Evolutionary conservation across 2,797 vertebrate genomes (phyloP).

Genomic region (Hippocampus kuda): DNA sequence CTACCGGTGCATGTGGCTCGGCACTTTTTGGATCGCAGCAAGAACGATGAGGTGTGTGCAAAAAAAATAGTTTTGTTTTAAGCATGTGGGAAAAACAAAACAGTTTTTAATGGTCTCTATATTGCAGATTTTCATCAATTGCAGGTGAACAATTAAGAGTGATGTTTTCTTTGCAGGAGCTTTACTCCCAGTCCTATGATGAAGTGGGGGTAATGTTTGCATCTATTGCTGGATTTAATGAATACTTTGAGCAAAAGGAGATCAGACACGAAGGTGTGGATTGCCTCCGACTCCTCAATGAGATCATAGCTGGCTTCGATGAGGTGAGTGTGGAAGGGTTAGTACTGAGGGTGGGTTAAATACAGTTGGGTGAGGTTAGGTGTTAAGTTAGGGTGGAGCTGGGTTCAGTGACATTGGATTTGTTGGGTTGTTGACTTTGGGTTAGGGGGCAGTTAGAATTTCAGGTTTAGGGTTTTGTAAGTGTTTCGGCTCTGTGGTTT

Average conservation of each 20-base stretch:
- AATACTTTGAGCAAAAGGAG: constrained; percentile 71
- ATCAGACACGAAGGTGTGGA: constrained; percentile 67
- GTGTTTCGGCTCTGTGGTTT: too few species aligned
- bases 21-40: constrained; percentile 68
- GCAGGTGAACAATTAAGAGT: neutral
- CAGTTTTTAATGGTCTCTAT: too few species aligned
- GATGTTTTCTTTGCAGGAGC: constrained; percentile 49
- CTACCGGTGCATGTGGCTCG: constrained; percentile 63
- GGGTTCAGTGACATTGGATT: neutral
- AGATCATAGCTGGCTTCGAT: constrained; percentile 71
- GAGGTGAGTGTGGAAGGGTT: constrained; percentile 47
- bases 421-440: neutral
- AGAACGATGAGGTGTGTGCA: constrained; percentile 57
- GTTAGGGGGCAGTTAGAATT: neutral
- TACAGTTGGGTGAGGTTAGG: too few species aligned
- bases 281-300: constrained; percentile 68
- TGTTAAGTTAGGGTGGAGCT: neutral
- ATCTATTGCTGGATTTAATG: constrained; percentile 67
- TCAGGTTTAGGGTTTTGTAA: neutral
- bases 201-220: constrained; percentile 76
- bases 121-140: too few species aligned
- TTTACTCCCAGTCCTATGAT: constrained; percentile 71
- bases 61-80: too few species aligned
- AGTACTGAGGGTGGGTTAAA: too few species aligned
- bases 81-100: too few species aligned